phyloP scores from a whole-genome alignment of 2,888 invertebrate species.

The Dendrolimus houi region DNA sequence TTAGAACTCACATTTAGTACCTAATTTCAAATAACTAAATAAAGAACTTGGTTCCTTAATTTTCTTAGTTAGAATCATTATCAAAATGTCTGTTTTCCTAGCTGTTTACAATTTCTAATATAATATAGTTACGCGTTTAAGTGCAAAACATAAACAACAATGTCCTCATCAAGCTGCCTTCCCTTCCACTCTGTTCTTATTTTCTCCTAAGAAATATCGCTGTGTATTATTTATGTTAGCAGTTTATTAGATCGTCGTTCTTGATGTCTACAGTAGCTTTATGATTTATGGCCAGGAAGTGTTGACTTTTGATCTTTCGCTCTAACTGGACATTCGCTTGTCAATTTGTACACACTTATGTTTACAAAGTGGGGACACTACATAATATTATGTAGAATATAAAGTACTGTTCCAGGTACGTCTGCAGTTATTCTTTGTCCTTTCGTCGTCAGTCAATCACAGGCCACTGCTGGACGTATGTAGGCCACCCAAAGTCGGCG shows the following conservation, averaged over 20 bases:
- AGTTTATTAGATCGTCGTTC: slow-evolving; percentile 10
- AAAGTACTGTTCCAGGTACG: background rate
- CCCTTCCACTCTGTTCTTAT: background rate
- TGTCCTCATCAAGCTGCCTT: background rate
- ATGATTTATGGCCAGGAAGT: slow-evolving; percentile 33
- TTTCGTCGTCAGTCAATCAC: background rate
- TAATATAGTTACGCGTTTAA: background rate
- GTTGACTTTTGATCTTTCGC: slow-evolving; percentile 30
- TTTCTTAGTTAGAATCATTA: too few relatives aligned
- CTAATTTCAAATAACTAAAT: too few relatives aligned
- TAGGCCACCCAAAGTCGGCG: too few relatives aligned
- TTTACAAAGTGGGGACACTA: slow-evolving; percentile 2
- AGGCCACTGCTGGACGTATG: too few relatives aligned
- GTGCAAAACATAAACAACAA: background rate
- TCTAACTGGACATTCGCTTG: slow-evolving; percentile 1
- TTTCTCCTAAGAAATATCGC: background rate
- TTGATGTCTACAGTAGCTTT: slow-evolving; percentile 10
- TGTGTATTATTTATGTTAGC: slow-evolving; percentile 12
- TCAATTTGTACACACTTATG: background rate
- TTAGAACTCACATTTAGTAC: too few relatives aligned
- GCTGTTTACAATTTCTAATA: too few relatives aligned
- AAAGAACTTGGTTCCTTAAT: too few relatives aligned
- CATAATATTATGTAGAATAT: slow-evolving; percentile 2
- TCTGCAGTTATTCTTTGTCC: background rate
- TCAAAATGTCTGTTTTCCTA: too few relatives aligned